phyloP scores from a whole-genome alignment of 2,888 invertebrate genomes.

The Serrognathus titanus region DNA sequence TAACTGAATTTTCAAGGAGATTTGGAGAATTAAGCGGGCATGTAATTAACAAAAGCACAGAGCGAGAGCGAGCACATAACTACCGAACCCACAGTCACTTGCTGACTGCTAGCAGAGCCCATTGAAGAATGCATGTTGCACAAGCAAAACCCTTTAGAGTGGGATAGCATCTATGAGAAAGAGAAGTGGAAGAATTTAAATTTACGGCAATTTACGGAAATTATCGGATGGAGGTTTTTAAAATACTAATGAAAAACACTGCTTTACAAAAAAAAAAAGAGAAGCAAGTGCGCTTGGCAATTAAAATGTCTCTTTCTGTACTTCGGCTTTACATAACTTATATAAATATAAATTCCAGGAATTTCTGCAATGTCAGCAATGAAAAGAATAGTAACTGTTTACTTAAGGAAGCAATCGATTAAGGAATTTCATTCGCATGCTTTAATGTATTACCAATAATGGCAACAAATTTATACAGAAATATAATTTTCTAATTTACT shows the following conservation, averaged over 20 bases:
- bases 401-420: too few species aligned
- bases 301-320: too few species aligned
- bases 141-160: constrained; percentile 23
- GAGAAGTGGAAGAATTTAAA: constrained; percentile 4
- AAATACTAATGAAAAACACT: not conserved
- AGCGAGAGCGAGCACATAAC: constrained; percentile 20
- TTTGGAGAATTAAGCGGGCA: not conserved
- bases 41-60: constrained; percentile 8
- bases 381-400: too few species aligned
- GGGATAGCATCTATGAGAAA: constrained; percentile 5
- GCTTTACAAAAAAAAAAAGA: too few species aligned
- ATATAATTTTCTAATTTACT: too few species aligned
- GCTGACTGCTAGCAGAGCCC: constrained; percentile 33
- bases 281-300: too few species aligned
- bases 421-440: too few species aligned
- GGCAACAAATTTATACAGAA: too few species aligned
- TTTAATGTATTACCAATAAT: too few species aligned
- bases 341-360: too few species aligned
- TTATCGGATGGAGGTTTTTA: constrained; percentile 10
- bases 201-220: constrained; percentile 12
- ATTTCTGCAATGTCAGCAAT: too few species aligned
- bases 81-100: constrained; percentile 34
- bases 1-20: not conserved
- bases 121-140: constrained; percentile 30
- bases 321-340: too few species aligned